Base-by-base conservation (phyloP, 2,113 vertebrate species). In the Clupea harengus region DNA sequence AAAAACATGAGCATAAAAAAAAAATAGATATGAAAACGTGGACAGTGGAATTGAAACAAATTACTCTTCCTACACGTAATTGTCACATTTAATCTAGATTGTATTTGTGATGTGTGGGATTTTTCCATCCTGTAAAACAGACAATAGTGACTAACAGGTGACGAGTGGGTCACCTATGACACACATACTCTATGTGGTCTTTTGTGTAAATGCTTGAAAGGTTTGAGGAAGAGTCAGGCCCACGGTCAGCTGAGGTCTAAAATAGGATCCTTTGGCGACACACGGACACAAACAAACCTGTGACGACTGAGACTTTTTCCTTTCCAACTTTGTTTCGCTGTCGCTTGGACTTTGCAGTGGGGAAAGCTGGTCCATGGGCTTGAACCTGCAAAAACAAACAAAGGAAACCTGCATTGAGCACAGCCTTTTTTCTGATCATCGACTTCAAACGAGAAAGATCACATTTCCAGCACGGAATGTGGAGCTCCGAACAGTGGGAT, bases 241-340 rank as follows among this genome's bases (percentile, higher is more conserved):
- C 11, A 49, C 9, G 2, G 39, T 39, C 39, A 39, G 39, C 39
- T 39, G 39, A 13, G 64, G 25, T 72, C 64, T 32, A 72, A 72
- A 72, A 72, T 72, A 72, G 57, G 57, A 64, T 8, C 22, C 20
- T 64, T n/a, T 64, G 9, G 7, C 22, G 6, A n/a, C 64, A n/a
- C 64, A 72, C 25, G 10, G 10, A 72, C 64, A 72, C 64, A 28
- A 25, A 72, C 88, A 81, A 52, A 95, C 95, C 85, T 94, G 94
- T 57, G 17, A 89, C 81, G 92, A 81, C 85, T 90, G 92, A 1
- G 87, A 60, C 82, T 93, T 94, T 84, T 93, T 94, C 83, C 89
- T 86, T 0, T 92, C 91, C 11, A 89, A 81, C 90, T 93, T 93
- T 1, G 83, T 67, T 52, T 93, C 93, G 32, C 86, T 84, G 88